Conservation (phyloP, 2,797 vertebrate species). For the Okamejei kenojei region DNA sequence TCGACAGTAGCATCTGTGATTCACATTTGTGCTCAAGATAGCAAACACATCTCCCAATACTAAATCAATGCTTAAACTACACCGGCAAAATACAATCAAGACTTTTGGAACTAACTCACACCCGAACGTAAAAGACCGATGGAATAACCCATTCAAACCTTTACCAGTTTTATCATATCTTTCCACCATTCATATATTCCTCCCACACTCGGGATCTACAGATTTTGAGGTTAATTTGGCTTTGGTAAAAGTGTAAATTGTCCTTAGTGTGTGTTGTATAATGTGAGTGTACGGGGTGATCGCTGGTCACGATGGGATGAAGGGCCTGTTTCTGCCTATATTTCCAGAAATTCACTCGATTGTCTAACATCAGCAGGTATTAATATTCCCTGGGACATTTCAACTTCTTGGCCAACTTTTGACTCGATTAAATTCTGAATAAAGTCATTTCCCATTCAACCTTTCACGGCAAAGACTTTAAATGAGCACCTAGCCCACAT, state of each 20-base stretch:
- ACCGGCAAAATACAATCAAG: background rate
- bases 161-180: background rate
- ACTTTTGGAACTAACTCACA: background rate
- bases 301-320: too few species aligned
- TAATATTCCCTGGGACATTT: background rate
- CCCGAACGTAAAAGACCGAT: background rate
- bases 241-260: background rate
- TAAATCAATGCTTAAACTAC: background rate
- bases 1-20: background rate
- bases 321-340: too few species aligned
- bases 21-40: background rate
- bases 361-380: background rate
- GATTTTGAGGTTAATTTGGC: too few species aligned
- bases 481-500: background rate
- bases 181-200: background rate
- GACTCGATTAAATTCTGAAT: background rate
- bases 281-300: background rate
- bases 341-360: background rate
- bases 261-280: background rate
- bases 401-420: background rate
- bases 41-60: background rate
- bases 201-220: background rate
- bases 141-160: constrained; percentile 11
- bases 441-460: background rate
- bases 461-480: background rate